phyloP scores from a whole-genome alignment of 2,113 vertebrate species.

The Psettodes erumei region DNA sequence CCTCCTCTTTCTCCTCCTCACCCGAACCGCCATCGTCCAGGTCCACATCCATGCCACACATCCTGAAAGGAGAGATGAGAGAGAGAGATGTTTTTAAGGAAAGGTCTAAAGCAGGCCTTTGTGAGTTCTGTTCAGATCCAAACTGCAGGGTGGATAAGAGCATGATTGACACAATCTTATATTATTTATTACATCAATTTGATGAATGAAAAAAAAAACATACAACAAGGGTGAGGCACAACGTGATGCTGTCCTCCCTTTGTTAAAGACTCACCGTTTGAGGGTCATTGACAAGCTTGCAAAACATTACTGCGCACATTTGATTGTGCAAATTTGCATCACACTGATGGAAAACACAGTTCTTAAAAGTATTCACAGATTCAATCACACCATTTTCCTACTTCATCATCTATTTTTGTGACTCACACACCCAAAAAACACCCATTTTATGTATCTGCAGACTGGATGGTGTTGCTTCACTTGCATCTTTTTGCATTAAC shows the following conservation, averaged over 20 bases:
- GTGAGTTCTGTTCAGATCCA: neutral
- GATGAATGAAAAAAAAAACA: neutral
- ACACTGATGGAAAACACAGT: neutral
- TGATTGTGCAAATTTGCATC: neutral
- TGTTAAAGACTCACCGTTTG: no score
- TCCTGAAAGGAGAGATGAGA: constrained; percentile 72
- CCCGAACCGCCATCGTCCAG: constrained; percentile 72
- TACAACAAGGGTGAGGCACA: neutral
- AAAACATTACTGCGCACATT: no score
- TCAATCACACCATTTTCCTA: neutral
- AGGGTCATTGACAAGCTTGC: no score
- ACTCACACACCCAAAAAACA: neutral
- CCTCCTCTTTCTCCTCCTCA: constrained; percentile 81
- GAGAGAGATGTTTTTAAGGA: neutral
- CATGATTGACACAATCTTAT: neutral
- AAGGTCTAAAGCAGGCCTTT: neutral
- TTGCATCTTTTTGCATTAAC: neutral
- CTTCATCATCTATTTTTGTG: neutral
- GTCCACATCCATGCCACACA: constrained; percentile 82
- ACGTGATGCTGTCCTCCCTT: neutral
- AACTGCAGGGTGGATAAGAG: neutral
- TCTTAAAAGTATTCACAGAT: neutral
- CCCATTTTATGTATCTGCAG: neutral
- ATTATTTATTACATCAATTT: neutral
- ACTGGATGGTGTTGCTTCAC: neutral